Evolutionary conservation across 2,888 invertebrate species (phyloP), one percentile per base, ranked within the genome.

Genomic region (Invenusta paracnida): DNA sequence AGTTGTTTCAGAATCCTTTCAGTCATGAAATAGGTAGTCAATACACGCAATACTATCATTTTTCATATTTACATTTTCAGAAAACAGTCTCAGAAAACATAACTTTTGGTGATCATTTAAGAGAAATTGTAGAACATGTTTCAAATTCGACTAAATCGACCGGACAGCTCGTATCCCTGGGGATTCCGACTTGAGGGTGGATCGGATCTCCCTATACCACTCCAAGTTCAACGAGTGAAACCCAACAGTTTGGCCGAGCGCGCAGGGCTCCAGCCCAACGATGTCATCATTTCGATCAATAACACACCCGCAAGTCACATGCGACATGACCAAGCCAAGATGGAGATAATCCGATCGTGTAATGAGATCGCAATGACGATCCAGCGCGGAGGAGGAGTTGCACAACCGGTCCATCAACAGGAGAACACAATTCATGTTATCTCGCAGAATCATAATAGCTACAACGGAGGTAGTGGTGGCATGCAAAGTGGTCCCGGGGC

Each of bases 251-350:
- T 96, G 88, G 97, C 98, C 1, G 98, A 97, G 92, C 94, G 95
- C 90, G 95, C 96, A 88, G 98, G 98, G 86, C 93, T 99, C 86
- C 94, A 94, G 90, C 95, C 97, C 30, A 98, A 98, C 73, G 98
- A 99, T 92, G 94, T 96, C 30, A 94, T 99, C 87, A 94, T 97
- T 91, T 94, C 94, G 92, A 96, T 98, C 90, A 96, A 96, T 93
- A 94, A 93, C 90, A 93, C 94, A 86, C 95, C 95, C 89, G 95
- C 96, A 88, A 96, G 30, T 17, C 2, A 30, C 2, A 73, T 86
- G 91, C 93, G 95, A 88, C 98, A 98, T 93, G 97, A 97, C 92
- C 96, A 97, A 91, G 97, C 98, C 81, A 98, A 98, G 93, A 96
- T 97, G 91, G 94, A 95, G 89, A 96, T 98, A 91, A 94, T 97